Evolutionary conservation across 2,113 vertebrate species (phyloP), one percentile per base, ranked within the genome.

Genomic region (Rostratula benghalensis): DNA sequence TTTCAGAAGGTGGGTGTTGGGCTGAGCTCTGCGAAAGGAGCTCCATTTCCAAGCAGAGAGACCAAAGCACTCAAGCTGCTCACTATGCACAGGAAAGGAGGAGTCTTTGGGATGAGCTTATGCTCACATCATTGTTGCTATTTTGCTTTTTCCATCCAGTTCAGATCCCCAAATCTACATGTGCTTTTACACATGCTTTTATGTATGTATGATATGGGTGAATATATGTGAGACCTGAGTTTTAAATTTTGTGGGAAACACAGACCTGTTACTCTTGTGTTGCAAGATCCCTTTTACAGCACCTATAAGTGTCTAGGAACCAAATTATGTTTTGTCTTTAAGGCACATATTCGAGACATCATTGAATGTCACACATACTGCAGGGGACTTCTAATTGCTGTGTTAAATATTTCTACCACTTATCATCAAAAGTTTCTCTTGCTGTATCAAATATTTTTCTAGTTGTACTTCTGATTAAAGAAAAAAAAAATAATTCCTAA

Each of bases 41-140:
- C 23, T 78, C 51, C 1, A 0, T 67, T 76, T 81, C 39, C 60
- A 77, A 56, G 39, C 54, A 57, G 45, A 80, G 64, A 6, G 13
- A 41, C 31, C 33, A 68, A 65, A 83, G 67, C 28, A 3, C 46
- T 73, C 3, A 3, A 56, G 24, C 71, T 48, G 30, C 57, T 64
- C 6, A 1, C 63, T 76, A 30, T 88, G 75, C 63, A 14, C 21
- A 48, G 57, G n/a, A 11, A 46, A 30, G 53, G 20, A 2, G 30
- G 9, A 23, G 23, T 46, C 78, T 64, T 41, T 37, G 39, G 22
- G 35, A 60, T 76, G 67, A 79, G 23, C 51, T 92, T 75, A 69
- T 7, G 0, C n/a, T 53, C 27, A 14, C 13, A 30, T 20, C 0
- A 0, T 2, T 10, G 63, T 65, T 76, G 48, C 43, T 53, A 45